These are phyloP conservation scores for Clytia hemisphaerica DNA, from an alignment of 30 jellyfish, hydroid and myxozoan genomes.

Conservation along the genomic window DNA sequence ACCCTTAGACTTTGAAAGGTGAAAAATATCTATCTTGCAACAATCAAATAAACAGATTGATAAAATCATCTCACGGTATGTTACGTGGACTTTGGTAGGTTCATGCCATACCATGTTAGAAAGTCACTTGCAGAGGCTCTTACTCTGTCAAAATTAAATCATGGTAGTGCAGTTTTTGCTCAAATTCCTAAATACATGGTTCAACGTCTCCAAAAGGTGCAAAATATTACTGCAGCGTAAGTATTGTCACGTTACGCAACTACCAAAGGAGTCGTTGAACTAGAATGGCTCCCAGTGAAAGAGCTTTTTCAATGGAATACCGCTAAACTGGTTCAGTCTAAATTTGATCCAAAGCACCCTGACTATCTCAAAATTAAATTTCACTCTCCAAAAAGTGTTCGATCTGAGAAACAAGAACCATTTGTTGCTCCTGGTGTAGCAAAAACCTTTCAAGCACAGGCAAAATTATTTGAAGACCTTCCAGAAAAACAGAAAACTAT, in stretches of 20 bases:
- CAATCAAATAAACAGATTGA: no score
- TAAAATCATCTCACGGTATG: no score
- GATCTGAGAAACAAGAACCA: not conserved
- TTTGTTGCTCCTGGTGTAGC: not conserved
- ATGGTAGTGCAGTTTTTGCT: not conserved
- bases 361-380: no score
- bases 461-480: not conserved
- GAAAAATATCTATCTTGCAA: no score
- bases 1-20: no score
- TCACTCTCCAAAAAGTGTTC: not conserved
- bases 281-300: conserved; percentile 7
- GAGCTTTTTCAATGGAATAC: conserved; percentile 16
- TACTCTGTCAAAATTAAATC: conserved; percentile 1
- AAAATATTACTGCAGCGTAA: conserved; percentile 6
- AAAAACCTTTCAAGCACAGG: conserved; percentile 11
- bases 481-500: not conserved
- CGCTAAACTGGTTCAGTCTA: not conserved
- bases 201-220: conserved; percentile 5
- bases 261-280: not conserved
- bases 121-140: no score
- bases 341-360: not conserved
- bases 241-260: conserved; percentile 8
- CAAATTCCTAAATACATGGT: not conserved
- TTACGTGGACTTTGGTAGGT: no score
- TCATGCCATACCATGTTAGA: no score